phyloP scores from a whole-genome alignment of 2,113 vertebrate species.

The Artemisiospiza belli region DNA sequence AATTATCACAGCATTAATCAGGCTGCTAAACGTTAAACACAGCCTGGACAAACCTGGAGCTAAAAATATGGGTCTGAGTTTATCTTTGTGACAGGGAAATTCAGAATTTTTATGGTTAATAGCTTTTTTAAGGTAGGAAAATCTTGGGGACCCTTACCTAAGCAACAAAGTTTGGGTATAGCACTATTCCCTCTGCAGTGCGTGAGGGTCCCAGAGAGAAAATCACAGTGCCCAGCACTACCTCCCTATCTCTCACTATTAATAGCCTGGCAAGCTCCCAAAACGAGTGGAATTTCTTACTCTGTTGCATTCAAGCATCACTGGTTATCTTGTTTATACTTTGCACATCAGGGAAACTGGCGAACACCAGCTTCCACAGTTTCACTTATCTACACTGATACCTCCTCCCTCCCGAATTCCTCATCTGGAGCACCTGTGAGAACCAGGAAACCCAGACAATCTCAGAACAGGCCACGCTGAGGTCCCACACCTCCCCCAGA shows the following conservation, averaged over 20 bases:
- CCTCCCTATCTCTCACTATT: neutral
- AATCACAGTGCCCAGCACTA: neutral
- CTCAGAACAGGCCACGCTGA: fast-evolving
- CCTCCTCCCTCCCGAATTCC: neutral
- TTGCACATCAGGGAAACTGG: neutral
- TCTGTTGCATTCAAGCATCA: neutral
- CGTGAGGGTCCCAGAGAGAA: neutral
- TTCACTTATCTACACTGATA: neutral
- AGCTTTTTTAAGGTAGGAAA: neutral
- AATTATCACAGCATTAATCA: constrained; percentile 66
- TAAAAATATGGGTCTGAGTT: neutral
- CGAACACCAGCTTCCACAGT: fast-evolving
- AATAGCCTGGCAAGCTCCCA: neutral
- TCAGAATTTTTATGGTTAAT: neutral
- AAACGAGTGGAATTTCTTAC: neutral
- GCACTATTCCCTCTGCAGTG: neutral
- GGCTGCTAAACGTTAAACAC: constrained; percentile 16
- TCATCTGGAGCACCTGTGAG: neutral
- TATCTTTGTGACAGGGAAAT: neutral
- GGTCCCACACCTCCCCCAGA: neutral
- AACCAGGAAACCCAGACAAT: fast-evolving
- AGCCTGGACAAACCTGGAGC: neutral
- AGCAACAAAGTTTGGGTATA: neutral
- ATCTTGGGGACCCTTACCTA: neutral
- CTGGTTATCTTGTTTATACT: neutral